Evolutionary conservation across 2,888 invertebrate genomes (phyloP).

Genomic region (Melikaiella ostensackeni): DNA sequence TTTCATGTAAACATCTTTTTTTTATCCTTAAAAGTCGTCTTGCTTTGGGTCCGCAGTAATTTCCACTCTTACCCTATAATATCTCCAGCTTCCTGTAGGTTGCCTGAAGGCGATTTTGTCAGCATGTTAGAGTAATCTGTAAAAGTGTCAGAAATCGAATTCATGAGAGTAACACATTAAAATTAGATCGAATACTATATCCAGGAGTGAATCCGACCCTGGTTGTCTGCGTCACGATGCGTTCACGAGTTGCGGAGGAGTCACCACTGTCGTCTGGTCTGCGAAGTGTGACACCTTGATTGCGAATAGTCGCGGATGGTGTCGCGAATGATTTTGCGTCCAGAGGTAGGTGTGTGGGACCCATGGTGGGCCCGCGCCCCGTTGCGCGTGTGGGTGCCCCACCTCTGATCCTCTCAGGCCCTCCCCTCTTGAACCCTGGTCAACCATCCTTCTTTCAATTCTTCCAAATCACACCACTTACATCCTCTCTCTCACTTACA

Average conservation of each 20-base stretch:
- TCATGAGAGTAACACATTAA: too few species aligned
- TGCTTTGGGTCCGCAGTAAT: too few species aligned
- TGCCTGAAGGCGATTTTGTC: too few species aligned
- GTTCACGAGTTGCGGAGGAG: conserved; percentile 49
- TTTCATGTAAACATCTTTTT: too few species aligned
- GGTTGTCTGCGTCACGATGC: not conserved
- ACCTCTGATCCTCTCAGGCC: conserved; percentile 32
- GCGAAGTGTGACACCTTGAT: conserved; percentile 58
- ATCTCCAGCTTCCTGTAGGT: too few species aligned
- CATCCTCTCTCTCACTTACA: too few species aligned
- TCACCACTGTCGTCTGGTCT: conserved; percentile 58
- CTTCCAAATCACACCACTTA: conserved; percentile 31
- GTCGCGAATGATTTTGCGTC: conserved; percentile 65
- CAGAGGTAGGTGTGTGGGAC: conserved; percentile 59
- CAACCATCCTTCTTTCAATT: conserved; percentile 24
- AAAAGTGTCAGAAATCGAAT: too few species aligned
- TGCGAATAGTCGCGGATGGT: conserved; percentile 65
- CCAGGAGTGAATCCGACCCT: conserved; percentile 9
- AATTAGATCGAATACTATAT: not conserved
- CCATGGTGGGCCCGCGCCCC: conserved; percentile 58
- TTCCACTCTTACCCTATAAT: too few species aligned
- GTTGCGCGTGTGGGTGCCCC: conserved; percentile 60
- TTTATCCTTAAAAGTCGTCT: too few species aligned
- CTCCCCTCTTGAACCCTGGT: conserved; percentile 15
- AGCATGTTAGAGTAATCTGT: too few species aligned